phyloP scores from a whole-genome alignment of 2,113 vertebrate genomes.

The Pygathrix nemaeus region DNA sequence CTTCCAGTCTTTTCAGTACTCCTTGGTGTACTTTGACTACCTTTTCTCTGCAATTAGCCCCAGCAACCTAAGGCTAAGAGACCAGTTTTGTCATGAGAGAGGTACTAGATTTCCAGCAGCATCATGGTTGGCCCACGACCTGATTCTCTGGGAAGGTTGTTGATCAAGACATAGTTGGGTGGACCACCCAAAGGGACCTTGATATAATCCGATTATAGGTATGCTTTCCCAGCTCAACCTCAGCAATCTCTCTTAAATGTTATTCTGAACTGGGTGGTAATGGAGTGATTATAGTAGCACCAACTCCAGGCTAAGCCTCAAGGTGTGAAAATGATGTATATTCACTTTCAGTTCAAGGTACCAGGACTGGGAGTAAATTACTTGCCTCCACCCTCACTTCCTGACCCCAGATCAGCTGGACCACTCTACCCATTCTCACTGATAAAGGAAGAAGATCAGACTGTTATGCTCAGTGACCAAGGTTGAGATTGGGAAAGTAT shows the following conservation, averaged over 20 bases:
- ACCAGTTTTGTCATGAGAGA: background rate
- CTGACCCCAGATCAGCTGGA: background rate
- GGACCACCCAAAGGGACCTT: background rate
- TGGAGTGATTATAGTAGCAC: background rate
- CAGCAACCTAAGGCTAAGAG: background rate
- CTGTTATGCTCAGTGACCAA: background rate
- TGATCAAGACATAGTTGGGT: background rate
- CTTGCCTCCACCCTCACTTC: background rate
- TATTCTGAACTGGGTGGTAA: background rate
- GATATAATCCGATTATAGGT: background rate
- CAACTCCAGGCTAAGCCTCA: background rate
- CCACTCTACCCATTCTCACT: background rate
- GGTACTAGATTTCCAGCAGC: background rate
- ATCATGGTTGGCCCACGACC: background rate
- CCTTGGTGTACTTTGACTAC: background rate
- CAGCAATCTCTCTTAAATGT: constrained; percentile 26
- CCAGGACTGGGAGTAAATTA: background rate
- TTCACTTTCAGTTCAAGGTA: constrained; percentile 16
- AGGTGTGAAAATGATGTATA: background rate
- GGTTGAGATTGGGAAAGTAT: background rate
- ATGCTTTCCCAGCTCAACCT: background rate
- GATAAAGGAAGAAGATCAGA: constrained; percentile 12
- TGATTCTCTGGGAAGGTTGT: constrained; percentile 4
- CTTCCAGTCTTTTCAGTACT: background rate
- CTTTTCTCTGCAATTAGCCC: background rate